Base-by-base conservation (phyloP, 1,140 invertebrate species). In the Panulirus ornatus region DNA sequence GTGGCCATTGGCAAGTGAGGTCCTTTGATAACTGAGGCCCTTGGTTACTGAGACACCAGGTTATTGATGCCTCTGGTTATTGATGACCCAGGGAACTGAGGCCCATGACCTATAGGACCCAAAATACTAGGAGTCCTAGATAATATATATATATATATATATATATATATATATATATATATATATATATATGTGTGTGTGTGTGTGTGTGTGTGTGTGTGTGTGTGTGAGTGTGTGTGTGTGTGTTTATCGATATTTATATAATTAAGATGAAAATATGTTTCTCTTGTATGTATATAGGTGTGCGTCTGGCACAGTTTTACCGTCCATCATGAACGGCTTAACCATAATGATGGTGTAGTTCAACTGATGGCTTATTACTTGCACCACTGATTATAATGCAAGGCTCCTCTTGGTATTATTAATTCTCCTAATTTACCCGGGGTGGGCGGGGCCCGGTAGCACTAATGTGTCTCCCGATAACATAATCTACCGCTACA, bases 131-230 rank as follows among this genome's bases (percentile, higher is more conserved):
- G n/a, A n/a, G n/a, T n/a, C n/a, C n/a, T n/a, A n/a, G n/a, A n/a
- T n/a, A n/a, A n/a, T n/a, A n/a, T n/a, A n/a, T n/a, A n/a, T n/a
- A n/a, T n/a, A n/a, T n/a, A n/a, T n/a, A n/a, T n/a, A n/a, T n/a
- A n/a, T n/a, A n/a, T n/a, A n/a, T n/a, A 58, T 22, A 58, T 22
- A 58, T 22, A 58, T 22, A 58, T 22, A 58, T 22, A 58, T 70
- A 34, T 11, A 11, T 70, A 9, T 27, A 1, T 70, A 9, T 27
- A 27, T 8, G 19, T 5, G 5, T 30, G 63, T 22, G 63, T 70
- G 63, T 70, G 63, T 70, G 63, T 70, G 63, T 70, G 63, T 70
- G 63, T 70, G 73, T 42, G 8, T 40, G 73, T 76, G 73, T 42
- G 73, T 8, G 73, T 76, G 73, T 40, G 73, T 76, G 36, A 8